phyloP scores from a whole-genome alignment of 2,797 vertebrate genomes.

The Darevskia nairensis region DNA sequence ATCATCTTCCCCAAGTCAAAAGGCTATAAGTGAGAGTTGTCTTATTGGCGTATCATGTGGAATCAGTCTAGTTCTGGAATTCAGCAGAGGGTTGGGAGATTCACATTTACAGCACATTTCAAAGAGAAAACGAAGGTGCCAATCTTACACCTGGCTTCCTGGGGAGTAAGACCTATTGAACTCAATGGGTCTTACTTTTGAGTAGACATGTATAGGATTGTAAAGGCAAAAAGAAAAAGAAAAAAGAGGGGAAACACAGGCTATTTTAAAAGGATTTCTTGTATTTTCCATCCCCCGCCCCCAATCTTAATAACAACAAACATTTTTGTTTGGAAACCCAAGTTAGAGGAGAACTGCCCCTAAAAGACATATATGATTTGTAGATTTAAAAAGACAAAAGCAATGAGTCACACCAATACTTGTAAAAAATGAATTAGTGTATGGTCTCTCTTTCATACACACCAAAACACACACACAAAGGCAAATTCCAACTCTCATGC shows the following conservation, averaged over 20 bases:
- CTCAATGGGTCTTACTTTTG: background rate
- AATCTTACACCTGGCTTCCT: background rate
- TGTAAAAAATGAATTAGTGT: background rate
- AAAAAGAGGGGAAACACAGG: too few species aligned
- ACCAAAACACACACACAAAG: background rate
- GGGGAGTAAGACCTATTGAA: background rate
- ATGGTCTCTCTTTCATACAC: too few species aligned
- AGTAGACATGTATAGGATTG: too few species aligned
- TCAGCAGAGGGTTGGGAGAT: background rate
- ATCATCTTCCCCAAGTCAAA: background rate
- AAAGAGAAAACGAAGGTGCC: background rate
- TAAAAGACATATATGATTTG: background rate
- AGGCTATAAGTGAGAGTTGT: background rate
- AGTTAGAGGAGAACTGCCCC: background rate
- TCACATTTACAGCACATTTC: background rate
- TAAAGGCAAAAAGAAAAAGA: background rate
- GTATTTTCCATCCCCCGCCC: background rate
- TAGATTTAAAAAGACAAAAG: background rate
- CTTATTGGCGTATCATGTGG: background rate
- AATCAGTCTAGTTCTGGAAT: constrained; percentile 12
- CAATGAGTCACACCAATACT: background rate
- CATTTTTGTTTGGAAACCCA: background rate
- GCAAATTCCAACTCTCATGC: too few species aligned
- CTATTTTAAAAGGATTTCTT: background rate
- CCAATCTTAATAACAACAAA: background rate